Conservation (phyloP, 2,888 invertebrate genomes). For the Cabera pusaria region DNA sequence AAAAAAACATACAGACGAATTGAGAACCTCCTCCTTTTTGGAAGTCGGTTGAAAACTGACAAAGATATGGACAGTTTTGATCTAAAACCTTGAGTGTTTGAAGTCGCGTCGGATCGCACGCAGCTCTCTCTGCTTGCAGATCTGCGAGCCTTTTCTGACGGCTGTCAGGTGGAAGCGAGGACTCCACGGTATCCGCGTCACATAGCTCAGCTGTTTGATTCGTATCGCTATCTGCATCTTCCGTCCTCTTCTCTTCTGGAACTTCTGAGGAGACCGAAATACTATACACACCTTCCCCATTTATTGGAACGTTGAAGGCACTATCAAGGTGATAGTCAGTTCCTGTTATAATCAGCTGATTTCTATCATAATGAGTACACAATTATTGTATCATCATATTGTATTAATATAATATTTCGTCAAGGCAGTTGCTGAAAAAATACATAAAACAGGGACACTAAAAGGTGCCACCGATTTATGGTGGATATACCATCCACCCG, state of each 20-base stretch:
- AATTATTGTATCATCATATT: slow-evolving; percentile 12
- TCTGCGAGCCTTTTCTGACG: slow-evolving; percentile 87
- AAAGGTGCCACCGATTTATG: too few relatives aligned
- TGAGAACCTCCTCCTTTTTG: too few relatives aligned
- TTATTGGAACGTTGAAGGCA: not conserved
- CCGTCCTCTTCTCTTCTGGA: slow-evolving; percentile 69
- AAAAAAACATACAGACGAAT: too few relatives aligned
- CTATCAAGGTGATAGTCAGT: slow-evolving; percentile 1
- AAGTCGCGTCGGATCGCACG: slow-evolving; percentile 91
- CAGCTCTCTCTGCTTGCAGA: slow-evolving; percentile 88
- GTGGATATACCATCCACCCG: too few relatives aligned
- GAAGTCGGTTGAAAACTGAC: too few relatives aligned
- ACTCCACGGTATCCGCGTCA: slow-evolving; percentile 87
- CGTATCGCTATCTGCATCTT: slow-evolving; percentile 75
- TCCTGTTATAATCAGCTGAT: slow-evolving; percentile 4
- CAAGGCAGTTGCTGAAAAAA: too few relatives aligned
- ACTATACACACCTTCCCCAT: too few relatives aligned
- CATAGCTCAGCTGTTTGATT: slow-evolving; percentile 83
- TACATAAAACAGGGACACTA: too few relatives aligned
- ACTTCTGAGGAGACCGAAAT: slow-evolving; percentile 50
- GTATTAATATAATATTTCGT: too few relatives aligned
- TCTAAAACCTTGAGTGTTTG: slow-evolving; percentile 86
- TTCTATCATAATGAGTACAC: slow-evolving; percentile 14
- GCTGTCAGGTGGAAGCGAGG: slow-evolving; percentile 86
- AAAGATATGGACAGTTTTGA: too few relatives aligned